A percentile compares a stretch with the other conserved stretches of the same genome.
Evolutionary conservation across 2,797 vertebrate species (phyloP).

Genomic region (Loris lydekkerianus): DNA sequence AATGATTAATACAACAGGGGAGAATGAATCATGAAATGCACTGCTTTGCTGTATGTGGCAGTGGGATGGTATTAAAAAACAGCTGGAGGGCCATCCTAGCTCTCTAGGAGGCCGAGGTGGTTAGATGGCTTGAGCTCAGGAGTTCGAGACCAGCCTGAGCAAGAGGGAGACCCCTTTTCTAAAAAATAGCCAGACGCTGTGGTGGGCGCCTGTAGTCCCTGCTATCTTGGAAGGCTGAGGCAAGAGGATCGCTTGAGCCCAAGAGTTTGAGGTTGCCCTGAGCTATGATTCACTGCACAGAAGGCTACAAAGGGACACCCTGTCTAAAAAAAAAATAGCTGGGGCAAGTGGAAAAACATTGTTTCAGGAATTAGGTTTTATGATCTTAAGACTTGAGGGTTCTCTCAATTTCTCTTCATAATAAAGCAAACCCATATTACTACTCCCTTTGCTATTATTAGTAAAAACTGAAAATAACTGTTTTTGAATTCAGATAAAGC

Average conservation of each 20-base stretch:
- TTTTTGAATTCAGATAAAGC: conserved; percentile 65
- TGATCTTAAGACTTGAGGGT: not conserved
- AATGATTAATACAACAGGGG: not conserved
- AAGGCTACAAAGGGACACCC: too few relatives aligned
- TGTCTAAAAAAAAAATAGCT: too few relatives aligned
- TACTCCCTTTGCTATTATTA: conserved; percentile 30
- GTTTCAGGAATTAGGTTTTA: not conserved
- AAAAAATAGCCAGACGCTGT: too few relatives aligned
- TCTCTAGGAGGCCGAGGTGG: too few relatives aligned
- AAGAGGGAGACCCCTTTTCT: too few relatives aligned
- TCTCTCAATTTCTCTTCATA: conserved; percentile 40
- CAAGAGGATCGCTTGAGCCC: too few relatives aligned
- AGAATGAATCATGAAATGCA: not conserved
- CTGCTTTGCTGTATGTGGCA: not conserved
- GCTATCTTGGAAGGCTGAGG: too few relatives aligned
- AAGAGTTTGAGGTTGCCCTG: too few relatives aligned
- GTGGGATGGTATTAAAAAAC: not conserved
- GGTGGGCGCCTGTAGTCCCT: too few relatives aligned
- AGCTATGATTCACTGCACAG: too few relatives aligned
- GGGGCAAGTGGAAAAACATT: not conserved
- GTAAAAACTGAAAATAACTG: conserved; percentile 61
- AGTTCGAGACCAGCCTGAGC: too few relatives aligned
- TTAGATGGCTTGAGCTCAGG: too few relatives aligned
- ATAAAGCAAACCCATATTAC: conserved; percentile 36
- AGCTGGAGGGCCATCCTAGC: not conserved